Percentiles rank a stretch among this genome's conserved stretches.
These are phyloP conservation scores for Heliconius nattereri DNA, from an alignment of 1,140 invertebrate species.

Conservation along the genomic window DNA sequence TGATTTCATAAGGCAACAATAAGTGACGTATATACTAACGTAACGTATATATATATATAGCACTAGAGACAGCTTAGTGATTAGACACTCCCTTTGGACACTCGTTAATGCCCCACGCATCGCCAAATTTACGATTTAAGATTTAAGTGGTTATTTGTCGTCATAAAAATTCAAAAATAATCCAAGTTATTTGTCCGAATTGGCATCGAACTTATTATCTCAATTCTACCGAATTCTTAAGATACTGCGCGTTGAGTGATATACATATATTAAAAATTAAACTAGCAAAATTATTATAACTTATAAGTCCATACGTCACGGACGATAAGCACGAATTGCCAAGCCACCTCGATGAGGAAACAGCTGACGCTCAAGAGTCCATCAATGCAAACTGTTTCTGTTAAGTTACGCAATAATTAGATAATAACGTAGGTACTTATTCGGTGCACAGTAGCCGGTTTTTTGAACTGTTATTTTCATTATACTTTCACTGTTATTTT, in stretches of 20 bases:
- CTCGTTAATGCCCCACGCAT: no score
- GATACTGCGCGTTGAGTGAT: no score
- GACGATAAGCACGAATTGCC: slow-evolving; percentile 62
- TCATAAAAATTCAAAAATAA: not conserved
- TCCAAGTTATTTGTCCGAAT: not conserved
- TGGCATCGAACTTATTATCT: not conserved
- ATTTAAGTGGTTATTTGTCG: not conserved
- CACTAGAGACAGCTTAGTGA: not conserved
- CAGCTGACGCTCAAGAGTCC: slow-evolving; percentile 54
- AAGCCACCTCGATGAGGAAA: slow-evolving; percentile 58
- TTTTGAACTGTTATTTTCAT: slow-evolving; percentile 50
- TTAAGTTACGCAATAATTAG: slow-evolving; percentile 69
- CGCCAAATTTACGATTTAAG: not conserved
- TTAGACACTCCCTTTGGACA: not conserved
- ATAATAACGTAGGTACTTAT: slow-evolving; percentile 47
- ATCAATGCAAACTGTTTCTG: slow-evolving; percentile 59
- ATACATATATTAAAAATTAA: not conserved
- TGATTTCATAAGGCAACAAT: not conserved
- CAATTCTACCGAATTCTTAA: no score
- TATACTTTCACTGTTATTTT: slow-evolving; percentile 52
- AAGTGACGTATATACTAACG: not conserved
- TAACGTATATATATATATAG: no score
- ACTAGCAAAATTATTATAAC: slow-evolving; percentile 28
- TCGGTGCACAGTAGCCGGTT: slow-evolving; percentile 50
- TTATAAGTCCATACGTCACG: slow-evolving; percentile 62